Conservation (phyloP, 2,888 invertebrate genomes). For the Flexamia atlantica region DNA sequence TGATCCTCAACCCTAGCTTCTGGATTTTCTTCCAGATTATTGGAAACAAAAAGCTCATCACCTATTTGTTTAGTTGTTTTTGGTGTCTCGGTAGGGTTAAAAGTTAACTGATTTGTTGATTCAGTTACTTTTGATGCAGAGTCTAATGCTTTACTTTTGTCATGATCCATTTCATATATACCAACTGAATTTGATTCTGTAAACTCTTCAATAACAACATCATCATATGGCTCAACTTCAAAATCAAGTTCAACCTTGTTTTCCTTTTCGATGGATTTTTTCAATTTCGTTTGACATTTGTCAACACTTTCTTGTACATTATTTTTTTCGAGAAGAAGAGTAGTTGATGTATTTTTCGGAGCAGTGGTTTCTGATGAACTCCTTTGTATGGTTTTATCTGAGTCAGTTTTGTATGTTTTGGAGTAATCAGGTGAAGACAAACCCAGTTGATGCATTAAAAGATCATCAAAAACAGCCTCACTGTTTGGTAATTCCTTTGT, state of each 20-base stretch:
- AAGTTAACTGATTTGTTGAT: neutral
- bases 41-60: neutral
- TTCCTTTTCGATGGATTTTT: neutral
- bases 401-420: neutral
- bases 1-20: neutral
- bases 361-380: neutral
- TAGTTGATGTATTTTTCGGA: neutral
- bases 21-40: neutral
- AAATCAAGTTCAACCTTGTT: neutral
- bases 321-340: neutral
- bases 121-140: neutral
- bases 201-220: constrained; percentile 23
- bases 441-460: neutral
- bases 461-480: neutral
- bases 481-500: neutral
- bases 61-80: neutral
- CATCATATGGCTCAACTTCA: constrained; percentile 23
- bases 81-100: neutral
- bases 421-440: neutral
- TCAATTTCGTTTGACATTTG: neutral
- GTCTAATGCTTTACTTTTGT: neutral
- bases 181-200: neutral
- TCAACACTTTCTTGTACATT: neutral
- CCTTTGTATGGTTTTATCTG: neutral
- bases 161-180: neutral